Evolutionary conservation across 2,888 invertebrate species (phyloP), one percentile per base, ranked within the genome.

Genomic region (Drosophila limbata): DNA sequence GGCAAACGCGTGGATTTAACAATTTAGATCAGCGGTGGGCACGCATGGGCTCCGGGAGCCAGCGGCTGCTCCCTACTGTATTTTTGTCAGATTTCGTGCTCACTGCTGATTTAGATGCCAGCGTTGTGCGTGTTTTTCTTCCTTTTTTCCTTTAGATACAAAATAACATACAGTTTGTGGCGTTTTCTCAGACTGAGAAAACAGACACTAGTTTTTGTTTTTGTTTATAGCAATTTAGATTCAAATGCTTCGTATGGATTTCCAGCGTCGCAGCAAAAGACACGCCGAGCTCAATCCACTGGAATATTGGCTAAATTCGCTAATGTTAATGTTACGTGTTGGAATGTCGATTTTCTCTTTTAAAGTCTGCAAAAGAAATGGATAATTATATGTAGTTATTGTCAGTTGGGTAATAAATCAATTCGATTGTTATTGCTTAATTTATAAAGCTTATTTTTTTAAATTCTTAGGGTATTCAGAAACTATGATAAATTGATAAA

Each of bases 271-370:
- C 72, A 98, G 94, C 89, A 98, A 93, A 69, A 98, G 93, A 90
- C 96, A 96, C 91, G 96, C 95, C 47, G 97, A 96, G 66, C 96
- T 95, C 71, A 98, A 93, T 48, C 96, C 96, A 66, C 95, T 95
- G 50, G 96, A 95, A 50, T 95, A 94, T 93, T 96, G 96, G 42
- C 96, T 94, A 79, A 98, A 93, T 92, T 98, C 96, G 2, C 96
- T 96, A 90, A 97, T 95, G 82, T 95, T 95, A 62, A 97, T 94
- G 5, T 96, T 96, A 90, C 97, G 95, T 80, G 96, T 94, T 21
- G 96, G 95, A 91, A 96, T 96, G 91, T 96, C 96, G 44, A 97
- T 95, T 93, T 96, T 96, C 85, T 97, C 96, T 76, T 96, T 96
- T 90, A 98, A 96, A 56, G 97, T 95, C 96, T 96, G 93, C 44